These are phyloP conservation scores for Butorides virescens DNA, from an alignment of 2,113 vertebrate species.

Conservation along the genomic window DNA sequence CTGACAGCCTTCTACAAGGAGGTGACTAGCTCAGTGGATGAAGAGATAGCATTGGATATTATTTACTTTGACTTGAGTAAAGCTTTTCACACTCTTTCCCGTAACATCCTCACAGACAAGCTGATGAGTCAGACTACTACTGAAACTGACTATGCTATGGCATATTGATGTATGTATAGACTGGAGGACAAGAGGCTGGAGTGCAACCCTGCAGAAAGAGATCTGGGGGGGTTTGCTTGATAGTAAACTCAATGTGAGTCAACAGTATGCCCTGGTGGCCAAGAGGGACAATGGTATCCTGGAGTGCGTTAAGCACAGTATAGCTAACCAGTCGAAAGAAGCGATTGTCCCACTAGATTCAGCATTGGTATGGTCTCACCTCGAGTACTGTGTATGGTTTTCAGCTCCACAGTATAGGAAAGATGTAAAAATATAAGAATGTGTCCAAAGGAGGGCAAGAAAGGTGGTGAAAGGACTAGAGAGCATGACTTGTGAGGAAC, in stretches of 20 bases:
- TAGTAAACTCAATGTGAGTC: not conserved
- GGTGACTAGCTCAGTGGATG: not conserved
- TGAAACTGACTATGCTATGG: not conserved
- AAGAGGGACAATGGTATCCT: no score
- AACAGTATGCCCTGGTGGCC: not conserved
- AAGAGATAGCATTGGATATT: not conserved
- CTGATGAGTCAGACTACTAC: not conserved
- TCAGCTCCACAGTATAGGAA: not conserved
- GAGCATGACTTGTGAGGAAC: not conserved
- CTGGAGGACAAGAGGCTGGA: not conserved
- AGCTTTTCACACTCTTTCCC: not conserved
- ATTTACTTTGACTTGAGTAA: not conserved
- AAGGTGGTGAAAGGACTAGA: not conserved
- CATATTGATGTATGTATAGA: not conserved
- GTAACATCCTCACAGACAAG: not conserved
- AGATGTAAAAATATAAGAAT: not conserved
- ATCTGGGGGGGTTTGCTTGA: not conserved
- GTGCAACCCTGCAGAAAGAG: not conserved
- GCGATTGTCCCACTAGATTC: not conserved
- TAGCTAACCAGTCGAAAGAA: not conserved
- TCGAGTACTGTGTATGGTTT: not conserved
- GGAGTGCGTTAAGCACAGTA: not conserved
- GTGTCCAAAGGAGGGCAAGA: not conserved
- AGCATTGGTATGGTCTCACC: not conserved
- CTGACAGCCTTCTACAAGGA: not conserved